Base-by-base conservation (phyloP, 2,888 invertebrate species). In the Brachynemurus nebulosus region DNA sequence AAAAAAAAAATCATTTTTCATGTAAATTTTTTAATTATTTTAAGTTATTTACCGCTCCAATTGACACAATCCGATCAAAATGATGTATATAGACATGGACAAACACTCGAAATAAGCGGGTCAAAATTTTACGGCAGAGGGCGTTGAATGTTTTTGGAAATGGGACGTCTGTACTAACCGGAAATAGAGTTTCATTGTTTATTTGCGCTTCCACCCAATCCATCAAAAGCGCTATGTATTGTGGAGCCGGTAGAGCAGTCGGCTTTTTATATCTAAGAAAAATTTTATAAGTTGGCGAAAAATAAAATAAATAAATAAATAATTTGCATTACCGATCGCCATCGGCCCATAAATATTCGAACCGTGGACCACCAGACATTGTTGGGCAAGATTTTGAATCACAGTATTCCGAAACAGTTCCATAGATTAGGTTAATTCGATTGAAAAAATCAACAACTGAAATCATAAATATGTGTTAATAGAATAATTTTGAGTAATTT, bases 41-140 rank as follows among this genome's bases (percentile, higher is more conserved):
- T n/a, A n/a, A n/a, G n/a, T n/a, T n/a, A n/a, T n/a, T 77, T 69
- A 89, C 88, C 25, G 90, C 90, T 53, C 88, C 85, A 55, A 91
- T 83, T 36, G 81, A 77, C 18, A 86, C 81, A 48, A 92, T 74
- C 55, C 86, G 75, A 60, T 92, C 90, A 63, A 92, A 93, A 63
- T 92, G 92, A 65, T 92, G 91, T 50, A 92, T 92, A 60, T 92
- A 92, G 35, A 91, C 89, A 63, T 92, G 91, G 1, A 92, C 91
- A 63, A 92, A 92, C 3, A 92, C 89, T 52, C 91, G 70, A 64
- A 89, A 91, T 35, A 92, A 66, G 40, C 91, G 71, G 0, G 90
- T 89, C 53, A 92, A 64, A 50, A 92, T 90, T 67, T 92, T 92
- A 55, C 86, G 80, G 58, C 88, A 86, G 11, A 82, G 69, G 20